Percentiles rank a stretch among this genome's conserved stretches.
phyloP scores from a whole-genome alignment of 2,888 invertebrate species.

The Zygogramma bicolorata region DNA sequence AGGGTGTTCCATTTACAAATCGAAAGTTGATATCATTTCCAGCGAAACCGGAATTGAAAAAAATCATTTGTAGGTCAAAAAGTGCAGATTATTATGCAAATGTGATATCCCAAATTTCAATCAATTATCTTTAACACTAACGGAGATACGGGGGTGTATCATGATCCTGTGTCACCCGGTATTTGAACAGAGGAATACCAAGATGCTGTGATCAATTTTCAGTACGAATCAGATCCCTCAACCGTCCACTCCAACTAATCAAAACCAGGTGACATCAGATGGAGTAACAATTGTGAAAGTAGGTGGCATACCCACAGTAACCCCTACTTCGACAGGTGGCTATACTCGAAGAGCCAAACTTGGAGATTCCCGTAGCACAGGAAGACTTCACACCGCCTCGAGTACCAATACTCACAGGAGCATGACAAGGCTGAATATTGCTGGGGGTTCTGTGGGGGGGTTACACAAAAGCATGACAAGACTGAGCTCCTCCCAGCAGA shows the following conservation, averaged over 20 bases:
- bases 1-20: no score
- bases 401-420: slow-evolving; percentile 81
- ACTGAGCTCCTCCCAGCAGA: slow-evolving; percentile 79
- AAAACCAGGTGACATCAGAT: slow-evolving; percentile 76
- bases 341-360: slow-evolving; percentile 76
- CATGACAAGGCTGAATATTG: slow-evolving; percentile 83
- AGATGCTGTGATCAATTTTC: not conserved
- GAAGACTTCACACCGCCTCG: slow-evolving; percentile 77
- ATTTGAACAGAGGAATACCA: no score
- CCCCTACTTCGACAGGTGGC: slow-evolving; percentile 59
- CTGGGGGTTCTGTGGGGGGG: slow-evolving; percentile 80
- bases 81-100: no score
- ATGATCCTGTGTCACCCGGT: no score
- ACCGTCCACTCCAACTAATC: slow-evolving; percentile 31
- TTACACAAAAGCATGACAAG: slow-evolving; percentile 87
- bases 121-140: no score
- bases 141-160: no score
- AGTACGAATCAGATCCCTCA: slow-evolving; percentile 60
- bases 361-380: slow-evolving; percentile 82
- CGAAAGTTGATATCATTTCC: no score
- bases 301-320: slow-evolving; percentile 67
- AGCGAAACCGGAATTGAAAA: no score
- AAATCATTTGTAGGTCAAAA: no score
- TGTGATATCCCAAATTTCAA: no score
- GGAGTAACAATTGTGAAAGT: slow-evolving; percentile 86